These are phyloP conservation scores for Leptopilina boulardi DNA, from an alignment of 1,140 invertebrate species.

Conservation along the genomic window DNA sequence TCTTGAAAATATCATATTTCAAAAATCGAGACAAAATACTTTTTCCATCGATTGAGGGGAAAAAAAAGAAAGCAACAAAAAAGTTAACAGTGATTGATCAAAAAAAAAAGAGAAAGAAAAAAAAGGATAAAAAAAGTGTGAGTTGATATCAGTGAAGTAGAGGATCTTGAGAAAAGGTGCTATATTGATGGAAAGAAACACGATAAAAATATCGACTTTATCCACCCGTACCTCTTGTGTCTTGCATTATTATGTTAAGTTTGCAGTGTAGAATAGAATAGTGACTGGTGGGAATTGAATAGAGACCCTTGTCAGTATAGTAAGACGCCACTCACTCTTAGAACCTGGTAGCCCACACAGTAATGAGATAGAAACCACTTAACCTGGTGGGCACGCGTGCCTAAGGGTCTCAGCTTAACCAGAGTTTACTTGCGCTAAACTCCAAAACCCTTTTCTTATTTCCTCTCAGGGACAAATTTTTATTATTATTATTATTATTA, in stretches of 20 bases:
- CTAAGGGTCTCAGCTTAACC: slow-evolving; percentile 50
- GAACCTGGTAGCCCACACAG: slow-evolving; percentile 40
- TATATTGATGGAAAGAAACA: slow-evolving; percentile 8
- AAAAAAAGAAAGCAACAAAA: background rate
- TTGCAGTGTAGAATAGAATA: slow-evolving; percentile 38
- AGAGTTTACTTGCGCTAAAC: slow-evolving; percentile 49
- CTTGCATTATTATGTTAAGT: slow-evolving; percentile 56
- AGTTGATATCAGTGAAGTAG: background rate
- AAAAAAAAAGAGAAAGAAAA: background rate
- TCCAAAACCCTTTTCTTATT: slow-evolving; percentile 18
- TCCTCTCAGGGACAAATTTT: background rate
- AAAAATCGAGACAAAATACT: background rate
- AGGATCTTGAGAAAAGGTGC: background rate
- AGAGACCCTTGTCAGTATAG: slow-evolving; percentile 45
- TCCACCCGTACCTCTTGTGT: slow-evolving; percentile 37
- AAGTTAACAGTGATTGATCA: background rate
- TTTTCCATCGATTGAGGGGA: background rate
- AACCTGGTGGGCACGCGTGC: slow-evolving; percentile 51
- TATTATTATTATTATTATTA: too few relatives aligned
- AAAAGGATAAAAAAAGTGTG: background rate
- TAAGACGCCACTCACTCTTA: slow-evolving; percentile 42
- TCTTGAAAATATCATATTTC: too few relatives aligned
- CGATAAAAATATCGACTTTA: slow-evolving; percentile 42
- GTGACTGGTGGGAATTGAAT: slow-evolving; percentile 41
- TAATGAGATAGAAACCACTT: slow-evolving; percentile 59